Evolutionary conservation across 2,113 vertebrate species (phyloP).

Genomic region (Columbina picui): DNA sequence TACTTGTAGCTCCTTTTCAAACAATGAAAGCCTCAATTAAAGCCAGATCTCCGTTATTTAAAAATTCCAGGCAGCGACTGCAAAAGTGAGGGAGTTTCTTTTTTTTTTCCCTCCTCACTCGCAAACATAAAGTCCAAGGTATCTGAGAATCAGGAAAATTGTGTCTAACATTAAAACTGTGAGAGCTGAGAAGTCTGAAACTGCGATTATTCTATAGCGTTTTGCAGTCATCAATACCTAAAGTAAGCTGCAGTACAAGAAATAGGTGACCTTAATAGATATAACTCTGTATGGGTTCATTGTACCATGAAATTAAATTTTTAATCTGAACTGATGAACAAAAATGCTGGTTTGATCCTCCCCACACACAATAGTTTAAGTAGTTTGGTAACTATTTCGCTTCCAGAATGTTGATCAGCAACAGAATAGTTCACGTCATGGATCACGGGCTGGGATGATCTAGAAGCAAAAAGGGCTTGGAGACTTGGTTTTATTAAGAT

Average conservation of each 20-base stretch:
- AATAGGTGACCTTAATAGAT: conserved; percentile 81
- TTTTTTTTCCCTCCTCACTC: neutral
- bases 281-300: conserved; percentile 75
- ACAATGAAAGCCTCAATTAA: conserved; percentile 64
- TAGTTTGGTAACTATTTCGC: conserved; percentile 70
- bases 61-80: conserved; percentile 54
- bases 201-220: conserved; percentile 67
- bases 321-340: conserved; percentile 83
- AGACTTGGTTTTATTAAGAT: neutral
- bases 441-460: neutral
- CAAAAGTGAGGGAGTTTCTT: neutral
- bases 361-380: conserved; percentile 49
- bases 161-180: conserved; percentile 28
- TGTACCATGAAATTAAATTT: conserved; percentile 84
- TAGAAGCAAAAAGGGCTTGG: neutral
- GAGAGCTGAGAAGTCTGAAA: conserved; percentile 49
- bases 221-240: conserved; percentile 67
- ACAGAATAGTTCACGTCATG: neutral
- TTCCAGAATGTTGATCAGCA: conserved; percentile 24
- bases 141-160: neutral
- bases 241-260: conserved; percentile 53
- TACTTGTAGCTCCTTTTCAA: conserved; percentile 46
- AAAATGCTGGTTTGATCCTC: conserved; percentile 72
- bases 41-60: conserved; percentile 56
- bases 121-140: neutral